Evolutionary conservation across 92 coral and sea anemone genomes (phyloP), one percentile per base, ranked within the genome.

Genomic region (Porites evermanni): DNA sequence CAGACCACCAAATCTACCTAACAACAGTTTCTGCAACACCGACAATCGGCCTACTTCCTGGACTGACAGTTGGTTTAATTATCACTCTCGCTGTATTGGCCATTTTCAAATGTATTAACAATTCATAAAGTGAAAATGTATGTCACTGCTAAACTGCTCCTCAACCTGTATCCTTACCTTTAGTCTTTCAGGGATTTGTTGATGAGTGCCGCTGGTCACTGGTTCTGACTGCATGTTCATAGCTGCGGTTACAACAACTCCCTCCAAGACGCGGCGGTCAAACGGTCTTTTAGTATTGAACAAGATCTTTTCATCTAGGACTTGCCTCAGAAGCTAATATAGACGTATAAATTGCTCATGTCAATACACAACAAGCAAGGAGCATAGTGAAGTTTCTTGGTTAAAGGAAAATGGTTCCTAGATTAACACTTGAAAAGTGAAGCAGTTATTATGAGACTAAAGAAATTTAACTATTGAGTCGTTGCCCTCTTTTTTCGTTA

Each of bases 261-360:
- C 98, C 90, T 97, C 97, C 9, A 97, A 90, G 54, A 91, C 88
- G 21, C 99, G 99, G 71, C 99, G 96, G 66, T 97, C 99, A 90
- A 97, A 97, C 4, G 98, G 99, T 74, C 90, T 95, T 75, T 88
- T 91, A 75, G 96, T 94, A 90, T 97, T 97, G 79, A 95, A 97
- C 77, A 97, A 77, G 44, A 96, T 88, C 58, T 94, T 92, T 74
- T 95, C 96, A 68, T 95, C 99, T 0, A 97, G 88, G 53, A 97
- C 85, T 90, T 97, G 99, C 9, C 99, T 92, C 53, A 97, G 91
- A 24, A 97, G 88, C 99, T 97, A 85, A 72, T 3, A 14, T 51
- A 23, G 74, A 69, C 12, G 84, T 12, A 54, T 6, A 6, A 59
- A 8, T 67, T 21, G 10, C 12, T 74, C 1, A n/a, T 7, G 21